Evolutionary conservation across 2,797 vertebrate genomes (phyloP), one percentile per base, ranked within the genome.

Genomic region (Pangasius macronema): DNA sequence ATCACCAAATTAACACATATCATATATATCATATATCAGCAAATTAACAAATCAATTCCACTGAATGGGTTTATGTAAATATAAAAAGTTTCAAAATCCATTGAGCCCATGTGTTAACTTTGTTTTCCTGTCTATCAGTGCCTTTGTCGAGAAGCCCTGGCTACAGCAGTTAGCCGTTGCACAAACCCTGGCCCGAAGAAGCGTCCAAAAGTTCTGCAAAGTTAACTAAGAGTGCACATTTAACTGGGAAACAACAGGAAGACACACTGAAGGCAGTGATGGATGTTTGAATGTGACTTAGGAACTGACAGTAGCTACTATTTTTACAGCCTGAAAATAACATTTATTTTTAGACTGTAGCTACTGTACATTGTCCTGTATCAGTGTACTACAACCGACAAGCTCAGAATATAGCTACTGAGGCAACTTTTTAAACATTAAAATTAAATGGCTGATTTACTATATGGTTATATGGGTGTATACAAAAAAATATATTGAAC

Each of bases 121-220:
- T 77, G 75, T 77, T 77, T 77, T 30, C n/a, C 30, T 51, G 75
- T 77, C 49, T 77, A 18, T 51, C 27, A 53, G 49, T 53, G n/a
- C 75, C n/a, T 33, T 53, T 77, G 13, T 18, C 7, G 7, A 51
- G 14, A 49, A 75, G 24, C 5, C 42, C 72, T 75, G 72, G 72
- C 24, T 75, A 75, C 22, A n/a, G 42, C 42, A 46, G 24, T 49
- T 75, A 27, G 42, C 72, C n/a, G 42, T 75, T 75, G 72, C 42
- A 3, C 24, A 77, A 53, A 30, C 75, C 49, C 46, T 53, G 27
- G 49, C 46, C n/a, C 7, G 20, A 53, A 77, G n/a, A 30, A 75
- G 42, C 46, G 49, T 75, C 72, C 42, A 49, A 7, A 77, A 30
- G 53, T 53, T 51, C 27, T 30, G 1, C 14, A 53, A 77, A 1